Conservation (phyloP, 1,140 invertebrate species). For the Yoshiicerus persimilis region DNA sequence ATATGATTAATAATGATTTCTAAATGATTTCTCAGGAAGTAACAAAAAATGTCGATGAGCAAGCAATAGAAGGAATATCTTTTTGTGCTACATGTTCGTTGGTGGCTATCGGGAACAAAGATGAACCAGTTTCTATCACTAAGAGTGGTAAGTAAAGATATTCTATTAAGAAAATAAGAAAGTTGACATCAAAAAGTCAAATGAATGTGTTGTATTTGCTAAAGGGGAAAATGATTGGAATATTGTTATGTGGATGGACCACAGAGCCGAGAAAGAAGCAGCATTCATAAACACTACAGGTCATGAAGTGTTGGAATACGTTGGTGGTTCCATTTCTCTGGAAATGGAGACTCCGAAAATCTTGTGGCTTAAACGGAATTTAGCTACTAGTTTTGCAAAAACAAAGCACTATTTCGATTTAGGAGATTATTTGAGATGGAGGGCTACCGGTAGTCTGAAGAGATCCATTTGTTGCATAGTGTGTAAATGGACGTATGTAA, state of each 20-base stretch:
- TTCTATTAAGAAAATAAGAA: neutral
- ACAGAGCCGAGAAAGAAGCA: constrained; percentile 80
- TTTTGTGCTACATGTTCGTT: constrained; percentile 97
- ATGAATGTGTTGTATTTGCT: neutral
- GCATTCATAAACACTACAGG: constrained; percentile 74
- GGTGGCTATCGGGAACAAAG: constrained; percentile 73
- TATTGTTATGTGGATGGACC: constrained; percentile 96
- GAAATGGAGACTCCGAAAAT: constrained; percentile 96
- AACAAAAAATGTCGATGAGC: constrained; percentile 57
- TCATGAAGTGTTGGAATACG: constrained; percentile 77
- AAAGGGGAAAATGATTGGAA: constrained; percentile 65
- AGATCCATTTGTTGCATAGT: constrained; percentile 86
- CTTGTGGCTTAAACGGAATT: constrained; percentile 87
- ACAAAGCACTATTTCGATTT: constrained; percentile 83
- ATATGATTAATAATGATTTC: neutral
- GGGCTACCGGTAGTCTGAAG: constrained; percentile 64
- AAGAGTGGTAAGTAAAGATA: constrained; percentile 57
- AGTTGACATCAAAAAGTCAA: neutral
- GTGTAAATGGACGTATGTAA: constrained; percentile 91
- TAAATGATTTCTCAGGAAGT: constrained; percentile 62
- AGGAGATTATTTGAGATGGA: constrained; percentile 92
- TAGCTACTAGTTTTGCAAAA: constrained; percentile 62
- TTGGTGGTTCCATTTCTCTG: constrained; percentile 86
- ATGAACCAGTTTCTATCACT: constrained; percentile 73
- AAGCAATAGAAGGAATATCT: constrained; percentile 76